A percentile compares a stretch with the other conserved stretches of the same genome.
Conservation (phyloP, 2,113 vertebrate genomes). For the Condylura cristata region DNA sequence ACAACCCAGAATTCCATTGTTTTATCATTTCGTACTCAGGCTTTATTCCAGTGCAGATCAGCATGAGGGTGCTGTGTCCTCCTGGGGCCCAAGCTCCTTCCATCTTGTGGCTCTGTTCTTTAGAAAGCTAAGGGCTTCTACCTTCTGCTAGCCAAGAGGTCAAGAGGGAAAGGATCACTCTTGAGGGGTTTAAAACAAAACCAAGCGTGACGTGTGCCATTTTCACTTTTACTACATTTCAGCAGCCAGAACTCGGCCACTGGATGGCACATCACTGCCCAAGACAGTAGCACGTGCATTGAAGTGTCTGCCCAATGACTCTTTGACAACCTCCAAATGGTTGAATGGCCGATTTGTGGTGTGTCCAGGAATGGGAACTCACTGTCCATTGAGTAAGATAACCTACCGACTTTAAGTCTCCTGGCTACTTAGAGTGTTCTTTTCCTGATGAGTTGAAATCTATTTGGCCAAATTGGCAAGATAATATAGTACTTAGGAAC, state of each 20-base stretch:
- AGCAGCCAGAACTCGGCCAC: not conserved
- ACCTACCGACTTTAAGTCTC: not conserved
- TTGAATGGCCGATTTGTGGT: not conserved
- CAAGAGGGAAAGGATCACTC: not conserved
- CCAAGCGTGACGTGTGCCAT: not conserved
- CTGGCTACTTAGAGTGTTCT: not conserved
- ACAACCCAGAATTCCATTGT: not conserved
- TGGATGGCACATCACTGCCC: not conserved
- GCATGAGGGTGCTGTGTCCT: not conserved
- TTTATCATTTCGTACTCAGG: not conserved
- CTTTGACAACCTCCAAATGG: not conserved
- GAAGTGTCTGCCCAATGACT: not conserved
- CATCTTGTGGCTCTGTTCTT: not conserved
- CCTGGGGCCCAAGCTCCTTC: not conserved
- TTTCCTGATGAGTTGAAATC: not conserved
- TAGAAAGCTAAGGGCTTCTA: not conserved
- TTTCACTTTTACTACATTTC: not conserved
- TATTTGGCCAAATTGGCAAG: not conserved
- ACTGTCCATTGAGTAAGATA: not conserved
- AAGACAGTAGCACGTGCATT: not conserved
- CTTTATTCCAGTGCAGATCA: not conserved
- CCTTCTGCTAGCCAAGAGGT: not conserved
- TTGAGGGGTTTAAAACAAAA: not conserved
- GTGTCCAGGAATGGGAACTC: not conserved
- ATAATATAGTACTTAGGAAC: not conserved